These are phyloP conservation scores for Leucophenga montana DNA, from an alignment of 2,888 invertebrate species.

Conservation along the genomic window DNA sequence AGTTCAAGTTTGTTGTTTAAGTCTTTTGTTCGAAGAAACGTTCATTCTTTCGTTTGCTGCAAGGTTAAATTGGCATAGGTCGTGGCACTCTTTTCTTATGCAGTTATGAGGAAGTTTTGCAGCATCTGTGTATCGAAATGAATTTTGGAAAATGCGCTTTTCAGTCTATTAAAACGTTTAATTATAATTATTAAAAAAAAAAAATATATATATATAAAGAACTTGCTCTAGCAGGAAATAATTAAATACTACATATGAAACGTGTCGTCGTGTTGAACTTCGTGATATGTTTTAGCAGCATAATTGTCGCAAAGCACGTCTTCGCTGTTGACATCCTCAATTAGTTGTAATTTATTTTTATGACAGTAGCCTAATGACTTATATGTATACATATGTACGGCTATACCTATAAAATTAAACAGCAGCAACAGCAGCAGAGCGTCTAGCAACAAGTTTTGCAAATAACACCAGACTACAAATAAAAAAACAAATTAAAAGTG, in stretches of 20 bases:
- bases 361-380: conserved; percentile 40
- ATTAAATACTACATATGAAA: conserved; percentile 26
- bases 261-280: conserved; percentile 1
- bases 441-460: conserved; percentile 15
- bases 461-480: too few species aligned
- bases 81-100: not conserved
- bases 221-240: conserved; percentile 35
- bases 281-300: not conserved
- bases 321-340: conserved; percentile 58
- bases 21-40: conserved; percentile 1
- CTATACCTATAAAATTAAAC: not conserved
- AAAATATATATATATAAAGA: not conserved
- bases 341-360: conserved; percentile 54
- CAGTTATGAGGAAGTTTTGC: not conserved
- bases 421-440: not conserved
- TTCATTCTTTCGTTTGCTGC: not conserved
- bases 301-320: conserved; percentile 52
- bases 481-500: too few species aligned
- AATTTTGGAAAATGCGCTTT: not conserved
- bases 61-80: conserved; percentile 22
- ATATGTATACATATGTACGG: not conserved
- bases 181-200: conserved; percentile 27
- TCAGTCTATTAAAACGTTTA: conserved; percentile 17
- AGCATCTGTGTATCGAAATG: not conserved
- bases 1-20: conserved; percentile 25